Conservation (phyloP, 1,140 invertebrate genomes). For the Popillia japonica region DNA sequence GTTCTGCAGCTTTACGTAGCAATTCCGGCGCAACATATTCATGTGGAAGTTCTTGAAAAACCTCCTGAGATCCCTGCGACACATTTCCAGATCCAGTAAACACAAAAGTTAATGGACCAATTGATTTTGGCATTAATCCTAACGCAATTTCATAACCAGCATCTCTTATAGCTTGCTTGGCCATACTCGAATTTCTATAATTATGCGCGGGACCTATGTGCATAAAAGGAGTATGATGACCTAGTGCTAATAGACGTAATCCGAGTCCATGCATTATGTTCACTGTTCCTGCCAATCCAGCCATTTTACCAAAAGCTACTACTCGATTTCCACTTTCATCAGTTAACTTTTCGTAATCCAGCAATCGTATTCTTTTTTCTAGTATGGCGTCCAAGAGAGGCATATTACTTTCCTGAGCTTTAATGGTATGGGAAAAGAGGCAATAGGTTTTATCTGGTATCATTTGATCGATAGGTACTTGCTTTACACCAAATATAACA, state of each 20-base stretch:
- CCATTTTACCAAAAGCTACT: slow-evolving; percentile 99
- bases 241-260: slow-evolving; percentile 90
- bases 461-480: slow-evolving; percentile 92
- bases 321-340: slow-evolving; percentile 88
- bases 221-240: slow-evolving; percentile 99
- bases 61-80: slow-evolving; percentile 93
- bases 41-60: slow-evolving; percentile 96
- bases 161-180: slow-evolving; percentile 94
- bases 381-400: slow-evolving; percentile 93
- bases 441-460: slow-evolving; percentile 97
- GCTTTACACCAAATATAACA: slow-evolving; percentile 97
- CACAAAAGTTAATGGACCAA: slow-evolving; percentile 97
- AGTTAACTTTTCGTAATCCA: slow-evolving; percentile 98
- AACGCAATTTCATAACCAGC: slow-evolving; percentile 98
- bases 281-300: slow-evolving; percentile 98
- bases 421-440: slow-evolving; percentile 99
- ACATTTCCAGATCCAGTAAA: slow-evolving; percentile 95
- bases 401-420: slow-evolving; percentile 99
- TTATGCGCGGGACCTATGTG: slow-evolving; percentile 98
- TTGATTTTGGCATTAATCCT: slow-evolving; percentile 97
- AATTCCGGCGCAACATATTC: slow-evolving; percentile 97
- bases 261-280: slow-evolving; percentile 98
- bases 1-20: slow-evolving; percentile 93
- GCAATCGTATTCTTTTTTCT: slow-evolving; percentile 92
- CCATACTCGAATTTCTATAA: slow-evolving; percentile 97